These are phyloP conservation scores for Sebastes fasciatus DNA, from an alignment of 2,113 vertebrate species.

Conservation along the genomic window DNA sequence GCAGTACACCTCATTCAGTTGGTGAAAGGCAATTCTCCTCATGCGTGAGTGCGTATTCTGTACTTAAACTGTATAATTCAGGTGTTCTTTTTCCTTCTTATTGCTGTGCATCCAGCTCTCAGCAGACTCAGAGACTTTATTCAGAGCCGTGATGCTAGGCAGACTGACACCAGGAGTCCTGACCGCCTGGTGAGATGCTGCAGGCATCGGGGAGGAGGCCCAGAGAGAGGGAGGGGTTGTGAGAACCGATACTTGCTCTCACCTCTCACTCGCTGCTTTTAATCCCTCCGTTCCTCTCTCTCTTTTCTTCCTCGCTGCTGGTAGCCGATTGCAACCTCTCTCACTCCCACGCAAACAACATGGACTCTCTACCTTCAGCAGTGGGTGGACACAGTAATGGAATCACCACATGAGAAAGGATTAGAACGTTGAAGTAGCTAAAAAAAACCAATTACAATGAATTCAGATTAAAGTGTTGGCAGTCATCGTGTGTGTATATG, in stretches of 20 bases:
- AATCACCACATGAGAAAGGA: slow-evolving; percentile 16
- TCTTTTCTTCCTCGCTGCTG: slow-evolving; percentile 30
- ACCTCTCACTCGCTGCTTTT: slow-evolving; percentile 45
- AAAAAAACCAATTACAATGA: background rate
- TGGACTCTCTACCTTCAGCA: slow-evolving; percentile 2
- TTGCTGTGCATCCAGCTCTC: background rate
- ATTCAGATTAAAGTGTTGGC: background rate
- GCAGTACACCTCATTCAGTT: slow-evolving; percentile 19
- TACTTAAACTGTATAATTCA: no score
- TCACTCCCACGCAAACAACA: slow-evolving; percentile 61
- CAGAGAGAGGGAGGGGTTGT: slow-evolving; percentile 40
- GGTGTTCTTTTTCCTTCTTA: background rate
- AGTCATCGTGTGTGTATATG: background rate
- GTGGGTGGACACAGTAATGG: slow-evolving; percentile 32
- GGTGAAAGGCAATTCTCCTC: background rate
- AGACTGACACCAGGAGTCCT: slow-evolving; percentile 13
- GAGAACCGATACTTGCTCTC: slow-evolving; percentile 40
- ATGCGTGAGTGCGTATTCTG: background rate
- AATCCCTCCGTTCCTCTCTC: slow-evolving; percentile 38
- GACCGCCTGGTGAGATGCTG: background rate
- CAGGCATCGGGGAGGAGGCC: background rate
- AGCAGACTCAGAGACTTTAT: background rate
- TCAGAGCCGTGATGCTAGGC: background rate
- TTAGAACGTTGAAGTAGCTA: slow-evolving; percentile 1
- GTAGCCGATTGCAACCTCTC: slow-evolving; percentile 52